A percentile compares a stretch with the other conserved stretches of the same genome.
Conservation (phyloP, 1,140 invertebrate species). For the Forficula auricularia region DNA sequence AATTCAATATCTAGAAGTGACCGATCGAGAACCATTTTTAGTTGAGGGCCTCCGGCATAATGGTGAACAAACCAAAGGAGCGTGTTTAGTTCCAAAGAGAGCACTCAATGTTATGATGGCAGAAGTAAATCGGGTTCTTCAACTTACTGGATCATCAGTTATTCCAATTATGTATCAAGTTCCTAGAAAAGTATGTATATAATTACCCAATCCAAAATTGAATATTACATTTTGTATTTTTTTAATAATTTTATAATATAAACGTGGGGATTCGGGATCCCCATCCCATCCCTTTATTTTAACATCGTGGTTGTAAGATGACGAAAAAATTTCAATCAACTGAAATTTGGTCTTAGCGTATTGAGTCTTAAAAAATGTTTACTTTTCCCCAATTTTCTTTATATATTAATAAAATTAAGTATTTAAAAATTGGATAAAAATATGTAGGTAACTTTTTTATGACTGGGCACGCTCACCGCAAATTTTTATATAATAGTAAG, state of each 20-base stretch:
- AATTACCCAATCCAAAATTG: conserved; percentile 3
- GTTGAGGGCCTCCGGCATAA: conserved; percentile 64
- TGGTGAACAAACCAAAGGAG: conserved; percentile 81
- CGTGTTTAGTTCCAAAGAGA: conserved; percentile 76
- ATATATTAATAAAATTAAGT: too few species aligned
- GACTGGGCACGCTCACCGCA: too few species aligned
- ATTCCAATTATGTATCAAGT: conserved; percentile 88
- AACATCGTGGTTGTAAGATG: neutral
- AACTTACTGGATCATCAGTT: conserved; percentile 66
- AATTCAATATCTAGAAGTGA: conserved; percentile 70
- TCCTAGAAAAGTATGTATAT: conserved; percentile 54
- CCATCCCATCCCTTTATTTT: too few species aligned
- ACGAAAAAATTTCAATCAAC: too few species aligned
- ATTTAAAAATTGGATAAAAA: too few species aligned
- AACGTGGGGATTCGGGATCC: too few species aligned
- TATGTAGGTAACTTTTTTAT: too few species aligned
- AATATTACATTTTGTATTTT: conserved; percentile 1
- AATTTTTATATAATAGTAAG: too few species aligned
- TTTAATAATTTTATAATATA: neutral
- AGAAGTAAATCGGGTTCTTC: conserved; percentile 77
- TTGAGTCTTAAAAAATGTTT: too few species aligned
- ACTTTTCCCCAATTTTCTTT: too few species aligned
- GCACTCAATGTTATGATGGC: conserved; percentile 85
- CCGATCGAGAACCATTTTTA: conserved; percentile 61
- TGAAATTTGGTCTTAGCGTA: too few species aligned